Conservation (phyloP, 2,888 invertebrate species). For the Stratiomys singularior region DNA sequence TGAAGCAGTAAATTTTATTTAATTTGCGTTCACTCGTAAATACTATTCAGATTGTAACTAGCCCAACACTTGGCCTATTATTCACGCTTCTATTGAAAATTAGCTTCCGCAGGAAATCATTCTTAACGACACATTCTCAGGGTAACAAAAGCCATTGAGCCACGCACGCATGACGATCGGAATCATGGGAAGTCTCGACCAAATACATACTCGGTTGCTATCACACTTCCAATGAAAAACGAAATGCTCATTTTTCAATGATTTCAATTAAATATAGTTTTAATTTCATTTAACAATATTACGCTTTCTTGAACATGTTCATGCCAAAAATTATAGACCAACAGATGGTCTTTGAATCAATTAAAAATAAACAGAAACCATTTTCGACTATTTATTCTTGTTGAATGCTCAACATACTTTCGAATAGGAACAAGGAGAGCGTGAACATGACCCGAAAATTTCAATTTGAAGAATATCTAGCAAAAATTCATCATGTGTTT, state of each 20-base stretch:
- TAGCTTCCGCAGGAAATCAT: constrained; percentile 30
- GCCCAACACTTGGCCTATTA: too few relatives aligned
- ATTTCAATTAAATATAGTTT: constrained; percentile 8
- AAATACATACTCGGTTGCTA: background rate
- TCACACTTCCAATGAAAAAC: background rate
- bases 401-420: background rate
- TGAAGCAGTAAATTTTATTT: too few relatives aligned
- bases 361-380: constrained; percentile 25
- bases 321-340: background rate
- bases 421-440: background rate
- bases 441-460: constrained; percentile 21
- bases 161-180: constrained; percentile 1
- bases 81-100: background rate
- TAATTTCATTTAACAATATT: constrained; percentile 1
- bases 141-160: background rate
- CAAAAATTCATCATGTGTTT: background rate
- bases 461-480: background rate
- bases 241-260: background rate
- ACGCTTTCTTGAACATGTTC: background rate
- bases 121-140: constrained; percentile 11
- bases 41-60: too few relatives aligned
- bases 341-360: constrained; percentile 13
- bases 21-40: too few relatives aligned
- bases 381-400: constrained; percentile 3
- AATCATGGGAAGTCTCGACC: background rate